Percentiles rank a stretch among this genome's conserved stretches.
Conservation (phyloP, 2,797 vertebrate species). For the Peromyscus aztecus region DNA sequence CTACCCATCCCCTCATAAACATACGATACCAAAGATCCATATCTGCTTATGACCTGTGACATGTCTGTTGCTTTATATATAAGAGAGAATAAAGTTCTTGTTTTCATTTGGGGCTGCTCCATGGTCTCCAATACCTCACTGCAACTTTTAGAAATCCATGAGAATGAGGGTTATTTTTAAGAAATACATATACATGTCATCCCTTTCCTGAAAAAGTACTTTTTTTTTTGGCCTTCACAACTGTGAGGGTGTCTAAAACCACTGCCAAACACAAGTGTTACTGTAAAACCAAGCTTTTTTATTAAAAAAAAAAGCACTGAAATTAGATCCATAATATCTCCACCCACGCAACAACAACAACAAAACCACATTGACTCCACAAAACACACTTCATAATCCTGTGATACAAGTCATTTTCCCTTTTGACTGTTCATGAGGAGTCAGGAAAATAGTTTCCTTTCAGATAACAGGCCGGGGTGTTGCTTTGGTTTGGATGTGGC, state of each 20-base stretch:
- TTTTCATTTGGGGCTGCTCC: neutral
- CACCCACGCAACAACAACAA: neutral
- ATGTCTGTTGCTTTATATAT: neutral
- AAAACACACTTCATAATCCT: neutral
- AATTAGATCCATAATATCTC: neutral
- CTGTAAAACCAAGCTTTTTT: neutral
- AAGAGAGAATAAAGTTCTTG: neutral
- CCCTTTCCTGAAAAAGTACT: conserved; percentile 34
- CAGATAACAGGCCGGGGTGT: neutral
- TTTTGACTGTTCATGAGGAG: neutral
- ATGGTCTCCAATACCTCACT: neutral
- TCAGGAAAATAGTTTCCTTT: neutral
- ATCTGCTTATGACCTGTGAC: neutral
- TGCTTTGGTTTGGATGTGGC: neutral
- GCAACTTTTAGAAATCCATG: neutral
- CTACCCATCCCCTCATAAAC: neutral
- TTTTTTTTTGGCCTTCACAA: neutral
- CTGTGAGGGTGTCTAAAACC: neutral
- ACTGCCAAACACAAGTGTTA: neutral
- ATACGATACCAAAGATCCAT: neutral
- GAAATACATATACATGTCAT: neutral
- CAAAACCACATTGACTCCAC: neutral
- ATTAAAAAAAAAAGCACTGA: neutral
- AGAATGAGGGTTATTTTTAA: neutral
- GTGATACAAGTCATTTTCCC: neutral